Base-by-base conservation (phyloP, 2,888 invertebrate species). In the Ophonus ardosiacus region DNA sequence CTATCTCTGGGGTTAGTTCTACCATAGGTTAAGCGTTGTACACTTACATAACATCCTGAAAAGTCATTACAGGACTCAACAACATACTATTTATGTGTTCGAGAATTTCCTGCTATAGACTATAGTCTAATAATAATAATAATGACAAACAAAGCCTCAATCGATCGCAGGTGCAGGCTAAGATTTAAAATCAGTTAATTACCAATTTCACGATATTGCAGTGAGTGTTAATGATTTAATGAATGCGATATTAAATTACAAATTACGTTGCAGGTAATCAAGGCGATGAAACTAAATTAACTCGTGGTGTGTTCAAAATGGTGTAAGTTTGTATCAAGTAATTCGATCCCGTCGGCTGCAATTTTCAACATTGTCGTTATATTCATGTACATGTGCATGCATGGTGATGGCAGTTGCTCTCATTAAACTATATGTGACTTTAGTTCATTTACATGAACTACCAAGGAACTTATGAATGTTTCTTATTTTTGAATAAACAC, bases 241-340 rank as follows among this genome's bases (percentile, higher is more conserved):
- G 43, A 51, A 51, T 51, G 43, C 43, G 43, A 8, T 10, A 51
- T 51, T 51, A 51, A 51, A 51, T 51, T 51, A 51, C 43, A 51
- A 51, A 51, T 51, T 51, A 51, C 43, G 43, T 51, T 2, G 43
- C 43, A 68, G 68, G 31, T 68, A 68, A 38, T 68, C 68, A 68
- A 0, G 63, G 7, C 24, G n/a, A 31, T 68, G 68, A 68, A 68
- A 68, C 21, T 24, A 24, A 68, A 68, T 68, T 68, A 68, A 31
- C 15, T 15, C 1, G 68, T 15, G 68, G 38, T 68, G 38, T 38
- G n/a, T 38, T 31, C 68, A 68, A 68, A 63, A 38, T 24, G 15
- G 38, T 31, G 38, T 38, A 38, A 68, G 68, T 68, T 24, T 68
- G n/a, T 38, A n/a, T 68, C 31, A 24, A 68, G 31, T 68, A 68